Conservation (phyloP, 2,113 vertebrate genomes). For the Anseranas semipalmata region DNA sequence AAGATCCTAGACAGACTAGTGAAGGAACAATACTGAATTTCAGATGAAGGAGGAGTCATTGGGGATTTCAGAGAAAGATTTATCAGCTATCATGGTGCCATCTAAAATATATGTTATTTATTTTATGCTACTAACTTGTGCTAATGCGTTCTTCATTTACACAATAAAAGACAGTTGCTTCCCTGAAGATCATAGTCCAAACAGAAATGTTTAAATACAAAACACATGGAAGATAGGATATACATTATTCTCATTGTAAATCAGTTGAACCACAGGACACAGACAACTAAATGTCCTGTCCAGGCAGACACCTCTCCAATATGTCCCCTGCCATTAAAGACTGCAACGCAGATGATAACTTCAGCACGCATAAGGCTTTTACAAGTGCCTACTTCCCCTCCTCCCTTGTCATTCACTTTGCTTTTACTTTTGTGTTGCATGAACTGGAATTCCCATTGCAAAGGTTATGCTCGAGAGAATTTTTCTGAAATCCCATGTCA, state of each 20-base stretch:
- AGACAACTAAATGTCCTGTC: neutral
- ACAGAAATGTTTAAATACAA: neutral
- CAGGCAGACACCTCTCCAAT: neutral
- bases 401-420: neutral
- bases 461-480: neutral
- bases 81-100: neutral
- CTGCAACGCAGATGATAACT: neutral
- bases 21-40: neutral
- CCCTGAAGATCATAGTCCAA: neutral
- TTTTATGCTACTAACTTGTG: neutral
- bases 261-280: neutral
- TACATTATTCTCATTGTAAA: neutral
- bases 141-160: neutral
- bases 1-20: neutral
- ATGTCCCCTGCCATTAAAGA: neutral
- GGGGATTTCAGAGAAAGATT: neutral
- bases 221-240: neutral
- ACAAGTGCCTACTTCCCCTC: neutral
- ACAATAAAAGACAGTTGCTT: neutral
- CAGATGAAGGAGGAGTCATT: neutral
- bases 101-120: neutral
- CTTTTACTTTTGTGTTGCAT: neutral
- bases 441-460: neutral
- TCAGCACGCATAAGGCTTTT: neutral
- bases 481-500: neutral